Evolutionary conservation across 2,888 invertebrate species (phyloP).

Genomic region (Phasia obesa): DNA sequence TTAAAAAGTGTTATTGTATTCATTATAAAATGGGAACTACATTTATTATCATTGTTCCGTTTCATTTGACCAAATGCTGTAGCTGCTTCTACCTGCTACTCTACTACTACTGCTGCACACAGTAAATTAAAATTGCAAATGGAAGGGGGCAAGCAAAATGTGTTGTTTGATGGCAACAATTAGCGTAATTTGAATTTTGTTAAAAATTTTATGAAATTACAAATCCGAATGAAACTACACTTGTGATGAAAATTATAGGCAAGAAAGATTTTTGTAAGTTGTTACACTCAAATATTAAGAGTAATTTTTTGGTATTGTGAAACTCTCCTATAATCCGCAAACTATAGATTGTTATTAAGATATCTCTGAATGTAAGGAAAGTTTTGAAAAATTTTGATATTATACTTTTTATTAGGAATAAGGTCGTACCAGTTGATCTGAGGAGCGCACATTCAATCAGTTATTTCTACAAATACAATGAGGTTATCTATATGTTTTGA

Average conservation of each 20-base stretch:
- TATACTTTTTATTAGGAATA: too few relatives aligned
- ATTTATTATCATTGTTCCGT: slow-evolving; percentile 25
- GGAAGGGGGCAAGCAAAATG: slow-evolving; percentile 19
- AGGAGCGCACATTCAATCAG: too few relatives aligned
- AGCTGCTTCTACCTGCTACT: slow-evolving; percentile 5
- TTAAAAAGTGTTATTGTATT: slow-evolving; percentile 6
- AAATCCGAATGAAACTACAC: slow-evolving; percentile 10
- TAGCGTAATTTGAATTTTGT: slow-evolving; percentile 81
- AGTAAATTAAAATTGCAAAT: slow-evolving; percentile 38
- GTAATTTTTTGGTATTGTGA: too few relatives aligned
- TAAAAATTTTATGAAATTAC: slow-evolving; percentile 79
- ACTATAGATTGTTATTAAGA: too few relatives aligned
- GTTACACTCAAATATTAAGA: too few relatives aligned
- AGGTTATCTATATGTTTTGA: too few relatives aligned
- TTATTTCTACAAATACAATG: too few relatives aligned
- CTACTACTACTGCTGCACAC: slow-evolving; percentile 15
- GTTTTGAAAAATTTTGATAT: too few relatives aligned
- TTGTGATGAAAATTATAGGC: slow-evolving; percentile 14
- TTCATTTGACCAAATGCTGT: slow-evolving; percentile 49
- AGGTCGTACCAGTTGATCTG: too few relatives aligned
- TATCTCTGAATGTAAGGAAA: too few relatives aligned
- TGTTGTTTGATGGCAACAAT: slow-evolving; percentile 75
- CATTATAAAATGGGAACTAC: slow-evolving; percentile 33
- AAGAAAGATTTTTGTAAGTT: not conserved
- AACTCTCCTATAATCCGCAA: too few relatives aligned